A percentile compares a stretch with the other conserved stretches of the same genome.
These are phyloP conservation scores for Drosophila auraria DNA, from an alignment of 1,140 invertebrate genomes.

Conservation along the genomic window DNA sequence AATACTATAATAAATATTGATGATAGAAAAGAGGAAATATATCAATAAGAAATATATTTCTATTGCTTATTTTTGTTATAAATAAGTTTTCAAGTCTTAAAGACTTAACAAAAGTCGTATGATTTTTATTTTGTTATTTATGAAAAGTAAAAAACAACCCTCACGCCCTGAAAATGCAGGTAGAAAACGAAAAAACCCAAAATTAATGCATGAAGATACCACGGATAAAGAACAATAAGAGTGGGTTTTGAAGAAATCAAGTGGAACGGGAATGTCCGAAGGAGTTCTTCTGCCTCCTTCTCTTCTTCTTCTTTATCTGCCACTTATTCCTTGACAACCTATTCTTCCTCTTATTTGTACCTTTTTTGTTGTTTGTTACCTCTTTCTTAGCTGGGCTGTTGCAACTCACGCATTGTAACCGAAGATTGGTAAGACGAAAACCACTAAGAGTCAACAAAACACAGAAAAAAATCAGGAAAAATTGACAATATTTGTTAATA, in stretches of 20 bases:
- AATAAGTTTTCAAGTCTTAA: no score
- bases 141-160: neutral
- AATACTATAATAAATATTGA: neutral
- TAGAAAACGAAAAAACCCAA: constrained; percentile 20
- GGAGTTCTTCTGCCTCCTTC: constrained; percentile 3
- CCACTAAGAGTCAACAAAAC: constrained; percentile 17
- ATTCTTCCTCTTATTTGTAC: neutral
- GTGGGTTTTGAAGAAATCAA: constrained; percentile 48
- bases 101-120: neutral
- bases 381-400: constrained; percentile 8
- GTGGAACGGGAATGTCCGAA: constrained; percentile 44
- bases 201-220: constrained; percentile 25
- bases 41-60: no score
- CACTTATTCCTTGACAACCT: constrained; percentile 21
- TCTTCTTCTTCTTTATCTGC: constrained; percentile 8
- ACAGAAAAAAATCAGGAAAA: neutral
- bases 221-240: constrained; percentile 56
- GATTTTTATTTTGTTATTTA: neutral
- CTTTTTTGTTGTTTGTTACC: constrained; percentile 10
- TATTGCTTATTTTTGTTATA: no score
- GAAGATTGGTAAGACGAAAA: constrained; percentile 26
- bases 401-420: constrained; percentile 50
- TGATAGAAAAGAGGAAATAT: neutral
- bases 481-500: no score
- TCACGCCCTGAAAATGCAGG: constrained; percentile 11